Base-by-base conservation (phyloP, 2,888 invertebrate genomes). In the Acrobasis repandana region DNA sequence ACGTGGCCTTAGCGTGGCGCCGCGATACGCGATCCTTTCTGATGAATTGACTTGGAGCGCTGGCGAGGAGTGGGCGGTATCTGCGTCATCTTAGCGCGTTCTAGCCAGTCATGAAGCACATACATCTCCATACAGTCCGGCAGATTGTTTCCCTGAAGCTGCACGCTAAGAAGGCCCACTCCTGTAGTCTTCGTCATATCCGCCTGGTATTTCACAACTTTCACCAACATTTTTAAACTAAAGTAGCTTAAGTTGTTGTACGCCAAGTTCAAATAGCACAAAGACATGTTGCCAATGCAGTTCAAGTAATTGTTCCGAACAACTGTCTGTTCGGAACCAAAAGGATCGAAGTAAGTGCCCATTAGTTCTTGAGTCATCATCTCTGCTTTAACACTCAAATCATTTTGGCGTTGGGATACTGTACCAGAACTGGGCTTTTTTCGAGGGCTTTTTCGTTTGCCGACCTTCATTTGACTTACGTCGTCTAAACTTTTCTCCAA, bases 191-290 rank as follows among this genome's bases (percentile, higher is more conserved):
- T 54, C 4, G 1, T 9, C 18, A 54, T 2, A 11, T 11, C 9
- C 6, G 1, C 8, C n/a, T 54, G 54, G n/a, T 54, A 54, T 20
- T 54, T 54, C 38, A 20, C 14, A 10, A 54, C 38, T 6, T 43
- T 9, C 8, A 54, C 2, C 54, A 54, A 38, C 18, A 20, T 38
- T 20, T 20, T 54, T 20, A 54, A 8, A 54, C 18, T 54, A 2
- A 43, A 1, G n/a, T 38, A 54, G 10, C 54, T 18, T 9, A 54
- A 18, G 38, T 54, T 43, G 20, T 54, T 54, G 18, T 54, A 54
- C 18, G 54, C 54, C 9, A 54, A 54, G 11, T 54, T 54, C 9
- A 54, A 9, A 38, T 38, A 38, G 18, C 54, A 54, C 11, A 54
- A 38, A 20, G 38, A 18, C 38, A 20, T 38, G 38, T 54, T 54